phyloP scores from a whole-genome alignment of 2,797 vertebrate species.

The Scolopax rusticola region DNA sequence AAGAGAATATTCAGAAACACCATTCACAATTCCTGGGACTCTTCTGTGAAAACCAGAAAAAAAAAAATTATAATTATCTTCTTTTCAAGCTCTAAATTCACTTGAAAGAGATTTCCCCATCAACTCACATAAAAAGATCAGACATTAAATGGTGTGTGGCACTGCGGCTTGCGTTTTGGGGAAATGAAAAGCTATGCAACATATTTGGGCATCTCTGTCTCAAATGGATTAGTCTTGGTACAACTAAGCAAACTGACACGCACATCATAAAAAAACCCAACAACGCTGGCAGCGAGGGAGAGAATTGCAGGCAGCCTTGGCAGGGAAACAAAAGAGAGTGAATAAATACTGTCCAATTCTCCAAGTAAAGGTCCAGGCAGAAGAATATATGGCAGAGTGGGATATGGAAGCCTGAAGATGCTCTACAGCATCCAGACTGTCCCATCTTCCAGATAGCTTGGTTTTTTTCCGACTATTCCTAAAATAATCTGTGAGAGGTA shows the following conservation, averaged over 20 bases:
- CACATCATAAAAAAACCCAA: background rate
- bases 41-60: background rate
- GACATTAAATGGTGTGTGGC: background rate
- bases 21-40: background rate
- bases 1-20: background rate
- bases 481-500: background rate
- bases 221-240: background rate
- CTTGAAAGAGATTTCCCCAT: background rate
- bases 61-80: too few relatives aligned
- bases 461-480: background rate
- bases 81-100: background rate
- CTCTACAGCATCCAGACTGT: background rate
- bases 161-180: background rate
- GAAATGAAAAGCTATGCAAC: background rate
- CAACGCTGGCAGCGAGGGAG: background rate
- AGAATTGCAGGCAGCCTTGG: background rate
- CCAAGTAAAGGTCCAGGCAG: background rate
- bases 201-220: background rate
- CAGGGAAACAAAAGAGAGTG: background rate
- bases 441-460: background rate
- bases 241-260: background rate
- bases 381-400: fast-evolving
- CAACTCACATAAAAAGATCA: background rate
- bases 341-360: background rate
- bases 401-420: background rate